Conservation (phyloP, 2,113 vertebrate genomes). For the Cryptomyrus ogoouensis region DNA sequence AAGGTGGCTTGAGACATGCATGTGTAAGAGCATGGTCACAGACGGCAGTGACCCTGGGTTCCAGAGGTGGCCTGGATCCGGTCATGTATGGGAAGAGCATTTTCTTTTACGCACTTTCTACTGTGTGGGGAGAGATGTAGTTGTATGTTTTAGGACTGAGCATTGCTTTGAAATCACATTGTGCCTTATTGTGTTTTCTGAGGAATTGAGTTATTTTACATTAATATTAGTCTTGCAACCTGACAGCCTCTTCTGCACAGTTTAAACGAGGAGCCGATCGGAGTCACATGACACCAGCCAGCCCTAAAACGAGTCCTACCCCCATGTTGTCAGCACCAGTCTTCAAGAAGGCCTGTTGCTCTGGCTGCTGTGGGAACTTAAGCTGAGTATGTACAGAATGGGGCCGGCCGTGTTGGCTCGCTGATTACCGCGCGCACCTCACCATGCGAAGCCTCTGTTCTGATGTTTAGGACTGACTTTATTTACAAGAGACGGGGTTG, state of each 20-base stretch:
- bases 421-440: not conserved
- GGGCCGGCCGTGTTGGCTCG: not conserved
- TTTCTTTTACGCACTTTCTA: not conserved
- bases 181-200: not conserved
- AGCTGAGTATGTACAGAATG: not conserved
- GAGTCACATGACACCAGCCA: not conserved
- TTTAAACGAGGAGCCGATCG: not conserved
- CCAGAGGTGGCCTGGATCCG: not conserved
- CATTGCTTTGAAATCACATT: not conserved
- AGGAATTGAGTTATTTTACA: not conserved
- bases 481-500: not conserved
- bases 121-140: not conserved
- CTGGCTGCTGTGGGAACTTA: not conserved
- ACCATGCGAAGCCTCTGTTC: not conserved
- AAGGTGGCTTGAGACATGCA: not conserved
- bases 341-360: not conserved
- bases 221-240: not conserved
- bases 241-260: not conserved
- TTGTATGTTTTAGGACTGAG: not conserved
- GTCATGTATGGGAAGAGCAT: not conserved
- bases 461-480: not conserved
- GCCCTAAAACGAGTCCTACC: not conserved
- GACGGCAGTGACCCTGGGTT: not conserved
- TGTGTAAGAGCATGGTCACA: not conserved
- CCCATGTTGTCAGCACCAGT: not conserved